Evolutionary conservation across 2,797 vertebrate species (phyloP).

Genomic region (Gallinago stenura): DNA sequence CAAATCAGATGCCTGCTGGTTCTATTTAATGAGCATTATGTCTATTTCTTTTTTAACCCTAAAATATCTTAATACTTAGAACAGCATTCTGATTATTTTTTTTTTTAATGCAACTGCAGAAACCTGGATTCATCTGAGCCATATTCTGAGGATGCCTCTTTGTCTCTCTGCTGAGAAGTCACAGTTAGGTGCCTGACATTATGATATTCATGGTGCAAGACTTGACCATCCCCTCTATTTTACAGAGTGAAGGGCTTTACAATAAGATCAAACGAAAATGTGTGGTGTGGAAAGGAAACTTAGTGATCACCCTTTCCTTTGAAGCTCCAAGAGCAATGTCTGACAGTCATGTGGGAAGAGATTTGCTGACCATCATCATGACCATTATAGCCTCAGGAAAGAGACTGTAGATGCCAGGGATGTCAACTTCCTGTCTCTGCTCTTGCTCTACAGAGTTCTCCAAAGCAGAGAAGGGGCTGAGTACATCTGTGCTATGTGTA

Average conservation of each 20-base stretch:
- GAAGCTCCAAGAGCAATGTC: background rate
- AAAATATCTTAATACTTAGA: background rate
- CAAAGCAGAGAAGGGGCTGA: background rate
- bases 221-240: background rate
- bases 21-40: slow-evolving; percentile 42
- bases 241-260: background rate
- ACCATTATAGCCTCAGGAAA: background rate
- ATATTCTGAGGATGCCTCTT: background rate
- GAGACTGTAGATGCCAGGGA: background rate
- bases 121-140: background rate
- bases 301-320: background rate
- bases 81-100: background rate
- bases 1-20: slow-evolving; percentile 63
- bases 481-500: background rate
- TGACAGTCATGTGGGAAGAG: background rate
- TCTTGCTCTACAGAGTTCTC: background rate
- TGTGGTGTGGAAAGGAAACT: background rate
- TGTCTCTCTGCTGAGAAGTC: background rate
- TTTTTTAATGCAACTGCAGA: background rate
- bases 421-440: background rate
- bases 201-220: background rate
- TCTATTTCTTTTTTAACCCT: slow-evolving; percentile 39
- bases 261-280: background rate
- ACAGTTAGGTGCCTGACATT: background rate
- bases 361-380: background rate